These are phyloP conservation scores for Podabrus alpinus DNA, from an alignment of 2,888 invertebrate genomes.

Conservation along the genomic window DNA sequence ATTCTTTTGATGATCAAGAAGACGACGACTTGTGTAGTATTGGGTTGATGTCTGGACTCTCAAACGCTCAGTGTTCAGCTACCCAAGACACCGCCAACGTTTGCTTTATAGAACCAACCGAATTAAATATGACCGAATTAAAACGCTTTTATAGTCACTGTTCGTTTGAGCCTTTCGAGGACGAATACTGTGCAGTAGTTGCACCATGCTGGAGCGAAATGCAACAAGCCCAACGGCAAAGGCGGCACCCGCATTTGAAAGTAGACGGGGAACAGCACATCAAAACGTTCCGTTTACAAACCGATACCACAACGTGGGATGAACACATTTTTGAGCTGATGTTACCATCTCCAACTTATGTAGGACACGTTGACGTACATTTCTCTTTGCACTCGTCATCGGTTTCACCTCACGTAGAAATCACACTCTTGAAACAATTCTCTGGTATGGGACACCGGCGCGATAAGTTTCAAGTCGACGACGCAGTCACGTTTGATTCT, in stretches of 20 bases:
- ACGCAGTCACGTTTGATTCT: constrained; percentile 56
- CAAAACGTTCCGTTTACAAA: constrained; percentile 86
- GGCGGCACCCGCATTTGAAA: constrained; percentile 80
- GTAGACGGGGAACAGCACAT: constrained; percentile 72
- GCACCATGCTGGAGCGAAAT: constrained; percentile 94
- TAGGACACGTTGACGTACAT: constrained; percentile 90
- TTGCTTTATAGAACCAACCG: constrained; percentile 50
- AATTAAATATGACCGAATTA: constrained; percentile 43
- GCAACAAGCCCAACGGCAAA: constrained; percentile 87
- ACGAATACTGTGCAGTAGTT: constrained; percentile 82
- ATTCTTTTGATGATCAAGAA: constrained; percentile 73
- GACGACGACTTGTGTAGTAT: constrained; percentile 62
- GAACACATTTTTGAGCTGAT: constrained; percentile 91
- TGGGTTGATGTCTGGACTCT: constrained; percentile 25
- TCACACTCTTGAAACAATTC: constrained; percentile 69
- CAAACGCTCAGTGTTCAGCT: constrained; percentile 19
- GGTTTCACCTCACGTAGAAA: constrained; percentile 73
- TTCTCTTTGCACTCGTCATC: constrained; percentile 82
- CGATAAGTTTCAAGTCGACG: constrained; percentile 56
- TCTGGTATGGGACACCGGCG: constrained; percentile 61
- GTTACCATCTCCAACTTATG: constrained; percentile 73
- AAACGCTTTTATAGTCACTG: constrained; percentile 74
- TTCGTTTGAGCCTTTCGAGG: constrained; percentile 72
- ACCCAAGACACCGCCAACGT: background rate
- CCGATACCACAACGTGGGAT: constrained; percentile 88